Conservation (phyloP, 2,797 vertebrate genomes). For the Falco biarmicus region DNA sequence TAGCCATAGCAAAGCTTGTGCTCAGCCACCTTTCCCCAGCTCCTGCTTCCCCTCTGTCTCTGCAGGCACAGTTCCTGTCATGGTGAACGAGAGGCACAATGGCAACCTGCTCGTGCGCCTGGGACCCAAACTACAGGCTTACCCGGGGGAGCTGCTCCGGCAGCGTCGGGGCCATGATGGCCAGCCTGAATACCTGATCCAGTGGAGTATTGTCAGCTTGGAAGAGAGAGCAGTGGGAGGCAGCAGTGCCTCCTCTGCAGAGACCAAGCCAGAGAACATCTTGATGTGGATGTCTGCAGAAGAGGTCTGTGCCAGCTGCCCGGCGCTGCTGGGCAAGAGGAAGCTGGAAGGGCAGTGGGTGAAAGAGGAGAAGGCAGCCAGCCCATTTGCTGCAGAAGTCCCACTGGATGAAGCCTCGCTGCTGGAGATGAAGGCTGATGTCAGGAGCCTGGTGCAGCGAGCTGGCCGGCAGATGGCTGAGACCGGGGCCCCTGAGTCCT, state of each 20-base stretch:
- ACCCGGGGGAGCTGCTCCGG: not conserved
- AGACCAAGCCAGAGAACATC: slow-evolving; percentile 37
- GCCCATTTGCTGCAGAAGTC: slow-evolving; percentile 63
- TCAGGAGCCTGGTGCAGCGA: slow-evolving; percentile 87
- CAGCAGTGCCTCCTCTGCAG: not conserved
- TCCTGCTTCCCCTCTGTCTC: not conserved
- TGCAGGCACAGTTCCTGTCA: slow-evolving; percentile 59
- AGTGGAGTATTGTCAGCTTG: not conserved
- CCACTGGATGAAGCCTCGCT: slow-evolving; percentile 86
- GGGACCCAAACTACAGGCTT: slow-evolving; percentile 77
- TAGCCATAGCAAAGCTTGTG: not conserved
- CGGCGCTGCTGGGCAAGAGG: slow-evolving; percentile 84
- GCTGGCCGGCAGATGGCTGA: slow-evolving; percentile 88
- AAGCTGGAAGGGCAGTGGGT: slow-evolving; percentile 27
- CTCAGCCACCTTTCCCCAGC: not conserved
- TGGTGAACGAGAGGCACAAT: not conserved
- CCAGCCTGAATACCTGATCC: slow-evolving; percentile 2
- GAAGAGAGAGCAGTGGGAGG: not conserved
- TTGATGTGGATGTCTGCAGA: slow-evolving; percentile 94
- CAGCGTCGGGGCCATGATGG: not conserved
- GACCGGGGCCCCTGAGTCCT: slow-evolving; percentile 78
- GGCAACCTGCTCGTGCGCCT: slow-evolving; percentile 38
- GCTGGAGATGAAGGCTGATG: slow-evolving; percentile 91
- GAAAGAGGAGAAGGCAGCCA: slow-evolving; percentile 32
- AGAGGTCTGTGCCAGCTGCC: slow-evolving; percentile 93